Evolutionary conservation across 2,888 invertebrate genomes (phyloP), one percentile per base, ranked within the genome.

Genomic region (Glyphotaelius pellucidus): DNA sequence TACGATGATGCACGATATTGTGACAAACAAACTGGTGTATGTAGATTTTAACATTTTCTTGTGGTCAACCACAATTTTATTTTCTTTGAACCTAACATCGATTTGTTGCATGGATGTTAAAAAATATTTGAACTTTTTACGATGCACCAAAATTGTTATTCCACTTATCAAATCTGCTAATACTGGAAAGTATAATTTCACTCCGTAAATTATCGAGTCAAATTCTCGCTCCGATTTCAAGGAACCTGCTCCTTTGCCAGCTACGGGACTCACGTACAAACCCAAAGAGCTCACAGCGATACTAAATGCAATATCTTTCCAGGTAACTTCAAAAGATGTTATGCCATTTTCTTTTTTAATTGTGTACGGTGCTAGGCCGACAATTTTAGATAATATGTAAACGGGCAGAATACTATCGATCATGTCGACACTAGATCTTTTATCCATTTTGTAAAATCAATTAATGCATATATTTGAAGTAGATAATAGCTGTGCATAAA

Each of bases 301-400:
- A 83, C 90, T 86, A 81, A 83, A 90, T 38, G 90, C n/a, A 25
- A 87, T 80, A 67, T 92, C 87, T 19, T 2, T 81, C 35, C 67
- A 80, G 32, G 30, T 35, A 67, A 90, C 80, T 80, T 52, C 32
- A 11, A 80, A 30, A 3, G 9, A 38, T n/a, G 52, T 80, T 14
- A 52, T 67, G 15, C 90, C 90, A 7, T 92, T 81, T 25, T 84
- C 89, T 9, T 90, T 83, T 15, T 4, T 42, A n/a, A 92, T 86
- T 15, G 92, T 90, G 84, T 88, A 92, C 5, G 92, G 91, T 31
- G 92, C 91, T 31, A 92, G 31, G 2, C 91, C 92, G n/a, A 92
- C 42, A 31, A 90, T 47, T 89, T 89, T 89, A 0, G 91, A 89
- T n/a, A 92, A 30, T 91, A n/a, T 89, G 67, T 92, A 92, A 42